These are phyloP conservation scores for Stenoptilia bipunctidactyla DNA, from an alignment of 2,888 invertebrate species.

Conservation along the genomic window DNA sequence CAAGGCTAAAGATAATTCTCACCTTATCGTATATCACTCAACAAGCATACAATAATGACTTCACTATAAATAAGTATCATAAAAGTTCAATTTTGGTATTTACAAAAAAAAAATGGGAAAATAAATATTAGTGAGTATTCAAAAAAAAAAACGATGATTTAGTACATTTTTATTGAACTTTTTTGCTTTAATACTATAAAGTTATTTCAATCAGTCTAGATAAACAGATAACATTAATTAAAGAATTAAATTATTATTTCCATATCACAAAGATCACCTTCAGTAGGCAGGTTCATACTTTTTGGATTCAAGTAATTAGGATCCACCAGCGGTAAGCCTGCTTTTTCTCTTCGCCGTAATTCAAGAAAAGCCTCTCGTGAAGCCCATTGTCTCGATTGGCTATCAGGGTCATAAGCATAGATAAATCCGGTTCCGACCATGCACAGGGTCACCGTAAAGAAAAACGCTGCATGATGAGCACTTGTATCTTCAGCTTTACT, in stretches of 20 bases:
- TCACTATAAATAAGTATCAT: too few relatives aligned
- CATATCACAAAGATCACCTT: conserved; percentile 86
- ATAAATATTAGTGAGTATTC: too few relatives aligned
- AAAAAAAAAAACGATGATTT: too few relatives aligned
- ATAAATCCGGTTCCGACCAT: conserved; percentile 77
- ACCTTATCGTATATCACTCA: too few relatives aligned
- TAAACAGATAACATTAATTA: too few relatives aligned
- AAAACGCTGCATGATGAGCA: conserved; percentile 76
- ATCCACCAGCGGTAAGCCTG: conserved; percentile 86
- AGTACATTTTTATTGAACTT: too few relatives aligned
- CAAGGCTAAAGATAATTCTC: too few relatives aligned
- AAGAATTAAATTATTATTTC: conserved; percentile 90
- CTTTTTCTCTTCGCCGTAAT: conserved; percentile 85
- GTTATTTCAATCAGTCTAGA: too few relatives aligned
- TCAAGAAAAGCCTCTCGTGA: conserved; percentile 92
- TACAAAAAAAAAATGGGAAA: too few relatives aligned
- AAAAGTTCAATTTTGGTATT: too few relatives aligned
- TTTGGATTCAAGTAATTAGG: conserved; percentile 83
- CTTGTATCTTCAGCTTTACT: conserved; percentile 78
- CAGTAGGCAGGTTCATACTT: conserved; percentile 82
- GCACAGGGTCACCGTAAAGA: conserved; percentile 78
- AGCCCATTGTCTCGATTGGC: conserved; percentile 84
- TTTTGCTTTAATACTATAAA: too few relatives aligned
- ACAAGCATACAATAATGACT: too few relatives aligned
- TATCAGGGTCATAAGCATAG: conserved; percentile 83